Evolutionary conservation across 2,113 vertebrate species (phyloP).

Genomic region (Phaethon lepturus): DNA sequence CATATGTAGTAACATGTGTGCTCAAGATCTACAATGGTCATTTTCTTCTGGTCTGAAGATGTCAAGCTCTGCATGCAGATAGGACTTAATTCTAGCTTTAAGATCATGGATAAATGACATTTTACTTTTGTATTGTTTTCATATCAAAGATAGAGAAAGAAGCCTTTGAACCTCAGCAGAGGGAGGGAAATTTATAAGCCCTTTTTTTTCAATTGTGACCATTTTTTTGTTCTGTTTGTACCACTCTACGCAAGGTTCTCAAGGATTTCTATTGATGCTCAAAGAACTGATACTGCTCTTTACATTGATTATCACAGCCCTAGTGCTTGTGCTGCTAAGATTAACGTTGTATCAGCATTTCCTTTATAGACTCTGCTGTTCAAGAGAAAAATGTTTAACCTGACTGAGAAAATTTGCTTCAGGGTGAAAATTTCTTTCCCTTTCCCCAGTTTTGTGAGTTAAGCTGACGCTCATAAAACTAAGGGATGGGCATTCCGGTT

Average conservation of each 20-base stretch:
- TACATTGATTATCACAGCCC: constrained; percentile 49
- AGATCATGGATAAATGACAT: neutral
- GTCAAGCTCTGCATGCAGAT: neutral
- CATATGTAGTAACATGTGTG: neutral
- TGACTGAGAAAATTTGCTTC: constrained; percentile 59
- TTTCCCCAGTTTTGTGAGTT: neutral
- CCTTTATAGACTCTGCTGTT: constrained; percentile 51
- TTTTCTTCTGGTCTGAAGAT: neutral
- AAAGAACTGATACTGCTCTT: constrained; percentile 17
- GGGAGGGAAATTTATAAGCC: constrained; percentile 16
- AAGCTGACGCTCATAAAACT: constrained; percentile 55
- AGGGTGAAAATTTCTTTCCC: neutral
- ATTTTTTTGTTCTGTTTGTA: neutral
- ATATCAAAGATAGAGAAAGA: neutral
- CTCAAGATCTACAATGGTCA: neutral
- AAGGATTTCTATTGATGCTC: neutral
- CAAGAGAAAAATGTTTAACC: constrained; percentile 52
- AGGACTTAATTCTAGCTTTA: neutral
- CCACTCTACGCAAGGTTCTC: neutral
- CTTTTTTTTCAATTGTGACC: constrained; percentile 15
- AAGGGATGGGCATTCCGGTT: constrained; percentile 36
- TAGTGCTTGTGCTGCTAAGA: constrained; percentile 25
- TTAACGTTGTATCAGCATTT: constrained; percentile 65
- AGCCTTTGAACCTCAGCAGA: neutral
- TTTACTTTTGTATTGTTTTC: neutral